Evolutionary conservation across 2,888 invertebrate genomes (phyloP).

Genomic region (Eulithis prunata): DNA sequence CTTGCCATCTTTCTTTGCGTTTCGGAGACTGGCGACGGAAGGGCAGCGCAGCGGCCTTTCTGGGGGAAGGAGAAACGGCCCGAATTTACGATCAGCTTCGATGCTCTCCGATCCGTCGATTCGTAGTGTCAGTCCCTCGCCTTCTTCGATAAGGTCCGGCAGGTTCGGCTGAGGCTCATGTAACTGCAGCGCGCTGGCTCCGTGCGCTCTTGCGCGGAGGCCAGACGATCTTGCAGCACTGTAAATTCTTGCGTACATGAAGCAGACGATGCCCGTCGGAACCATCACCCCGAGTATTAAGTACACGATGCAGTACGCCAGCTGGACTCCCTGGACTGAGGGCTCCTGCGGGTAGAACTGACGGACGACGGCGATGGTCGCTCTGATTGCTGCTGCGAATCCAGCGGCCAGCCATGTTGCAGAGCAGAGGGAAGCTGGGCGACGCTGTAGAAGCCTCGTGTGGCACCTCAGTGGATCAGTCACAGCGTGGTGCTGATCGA

Average conservation of each 20-base stretch:
- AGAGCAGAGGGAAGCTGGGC: slow-evolving; percentile 77
- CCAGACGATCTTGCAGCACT: slow-evolving; percentile 90
- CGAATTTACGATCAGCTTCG: slow-evolving; percentile 65
- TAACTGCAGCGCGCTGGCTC: slow-evolving; percentile 81
- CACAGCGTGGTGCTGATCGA: slow-evolving; percentile 84
- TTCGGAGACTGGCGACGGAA: slow-evolving; percentile 75
- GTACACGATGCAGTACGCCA: slow-evolving; percentile 71
- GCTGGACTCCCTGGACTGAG: slow-evolving; percentile 62
- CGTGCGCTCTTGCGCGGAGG: slow-evolving; percentile 73
- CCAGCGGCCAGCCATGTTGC: slow-evolving; percentile 82
- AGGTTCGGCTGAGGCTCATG: slow-evolving; percentile 73
- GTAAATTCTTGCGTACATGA: slow-evolving; percentile 90
- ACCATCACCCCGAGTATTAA: slow-evolving; percentile 66
- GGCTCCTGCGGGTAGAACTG: slow-evolving; percentile 64
- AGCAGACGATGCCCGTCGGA: slow-evolving; percentile 86
- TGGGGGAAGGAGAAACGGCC: slow-evolving; percentile 76
- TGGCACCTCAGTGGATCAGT: slow-evolving; percentile 81
- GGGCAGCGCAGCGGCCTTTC: slow-evolving; percentile 75
- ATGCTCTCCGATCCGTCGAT: slow-evolving; percentile 69
- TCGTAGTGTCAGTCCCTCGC: slow-evolving; percentile 74
- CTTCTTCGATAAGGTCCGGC: slow-evolving; percentile 73
- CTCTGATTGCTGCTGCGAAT: slow-evolving; percentile 66
- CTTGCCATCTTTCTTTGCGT: slow-evolving; percentile 72
- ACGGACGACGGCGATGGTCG: slow-evolving; percentile 64
- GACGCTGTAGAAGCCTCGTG: slow-evolving; percentile 76